A percentile compares a stretch with the other conserved stretches of the same genome.
Evolutionary conservation across 2,113 vertebrate genomes (phyloP).

Genomic region (Apistogramma diplotaenia): DNA sequence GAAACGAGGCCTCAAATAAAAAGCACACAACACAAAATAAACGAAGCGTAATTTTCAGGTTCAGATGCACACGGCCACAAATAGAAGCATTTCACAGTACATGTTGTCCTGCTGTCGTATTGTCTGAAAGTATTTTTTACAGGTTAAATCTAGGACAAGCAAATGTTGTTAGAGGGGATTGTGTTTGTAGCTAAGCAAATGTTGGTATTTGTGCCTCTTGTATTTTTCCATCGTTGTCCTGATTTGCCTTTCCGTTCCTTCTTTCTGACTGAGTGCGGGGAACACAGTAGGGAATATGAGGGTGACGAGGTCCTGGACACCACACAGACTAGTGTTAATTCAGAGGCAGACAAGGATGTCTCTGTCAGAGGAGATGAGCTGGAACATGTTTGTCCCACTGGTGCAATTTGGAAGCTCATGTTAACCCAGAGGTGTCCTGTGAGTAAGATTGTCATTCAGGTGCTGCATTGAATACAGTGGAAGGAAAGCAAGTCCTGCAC

Average conservation of each 20-base stretch:
- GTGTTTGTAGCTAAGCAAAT: background rate
- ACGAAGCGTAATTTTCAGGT: background rate
- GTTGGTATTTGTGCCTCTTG: background rate
- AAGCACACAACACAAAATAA: background rate
- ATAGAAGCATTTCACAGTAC: background rate
- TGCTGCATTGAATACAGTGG: background rate
- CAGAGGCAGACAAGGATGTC: background rate
- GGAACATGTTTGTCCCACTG: conserved; percentile 3
- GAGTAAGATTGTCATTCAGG: background rate
- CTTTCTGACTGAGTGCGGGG: background rate
- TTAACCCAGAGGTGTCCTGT: background rate
- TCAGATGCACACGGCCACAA: background rate
- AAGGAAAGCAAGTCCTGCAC: background rate
- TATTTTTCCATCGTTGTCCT: background rate
- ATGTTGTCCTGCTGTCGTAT: background rate
- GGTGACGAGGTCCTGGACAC: background rate
- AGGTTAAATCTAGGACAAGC: background rate
- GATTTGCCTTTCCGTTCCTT: background rate
- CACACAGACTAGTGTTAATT: background rate
- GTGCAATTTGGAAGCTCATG: background rate
- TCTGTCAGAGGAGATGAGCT: background rate
- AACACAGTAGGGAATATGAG: background rate
- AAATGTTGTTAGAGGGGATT: background rate
- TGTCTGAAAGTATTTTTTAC: background rate
- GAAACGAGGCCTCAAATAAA: background rate